These are phyloP conservation scores for Gavia stellata DNA, from an alignment of 2,113 vertebrate genomes.

Conservation along the genomic window DNA sequence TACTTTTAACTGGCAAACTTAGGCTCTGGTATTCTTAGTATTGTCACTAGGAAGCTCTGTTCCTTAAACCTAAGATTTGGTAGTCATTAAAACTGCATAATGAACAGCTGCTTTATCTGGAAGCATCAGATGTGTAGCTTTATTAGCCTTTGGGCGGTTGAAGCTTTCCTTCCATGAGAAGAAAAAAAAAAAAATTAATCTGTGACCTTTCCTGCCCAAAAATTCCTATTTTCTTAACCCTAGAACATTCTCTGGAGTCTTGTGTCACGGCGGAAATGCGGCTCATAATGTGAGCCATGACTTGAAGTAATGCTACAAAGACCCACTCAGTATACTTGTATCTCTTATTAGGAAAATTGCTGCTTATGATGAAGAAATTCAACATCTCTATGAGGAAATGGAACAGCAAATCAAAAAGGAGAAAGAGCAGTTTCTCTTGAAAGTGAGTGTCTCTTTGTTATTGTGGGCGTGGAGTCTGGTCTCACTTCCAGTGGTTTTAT, in stretches of 20 bases:
- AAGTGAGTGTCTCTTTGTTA: constrained; percentile 68
- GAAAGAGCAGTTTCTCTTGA: constrained; percentile 84
- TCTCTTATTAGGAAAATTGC: constrained; percentile 80
- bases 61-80: background rate
- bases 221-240: background rate
- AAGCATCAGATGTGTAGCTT: background rate
- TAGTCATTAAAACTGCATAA: background rate
- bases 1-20: background rate
- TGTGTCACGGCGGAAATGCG: background rate
- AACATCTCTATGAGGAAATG: constrained; percentile 91
- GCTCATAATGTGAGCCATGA: background rate
- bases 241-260: background rate
- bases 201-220: background rate
- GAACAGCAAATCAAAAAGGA: constrained; percentile 92
- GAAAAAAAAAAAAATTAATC: background rate
- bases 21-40: background rate
- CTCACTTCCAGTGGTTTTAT: background rate
- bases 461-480: background rate
- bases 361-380: constrained; percentile 86
- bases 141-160: background rate
- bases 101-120: background rate
- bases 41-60: background rate
- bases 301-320: background rate
- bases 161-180: background rate
- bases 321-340: background rate